Percentiles rank a stretch among this genome's conserved stretches.
Conservation (phyloP, 2,888 invertebrate species). For the Griposia aprilina region DNA sequence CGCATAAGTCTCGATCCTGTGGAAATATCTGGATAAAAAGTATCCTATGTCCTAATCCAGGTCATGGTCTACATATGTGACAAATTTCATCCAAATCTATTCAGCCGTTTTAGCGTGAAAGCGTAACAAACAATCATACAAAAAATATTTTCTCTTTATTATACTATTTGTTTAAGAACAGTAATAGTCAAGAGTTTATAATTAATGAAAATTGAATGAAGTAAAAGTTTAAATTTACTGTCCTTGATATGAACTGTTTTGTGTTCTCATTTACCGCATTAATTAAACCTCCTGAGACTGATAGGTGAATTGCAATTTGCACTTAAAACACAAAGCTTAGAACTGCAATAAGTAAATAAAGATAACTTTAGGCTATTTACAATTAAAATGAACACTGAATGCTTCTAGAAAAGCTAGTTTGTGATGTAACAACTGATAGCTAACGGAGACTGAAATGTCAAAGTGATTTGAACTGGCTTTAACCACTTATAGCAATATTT, state of each 20-base stretch:
- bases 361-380: conserved; percentile 7
- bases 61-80: too few species aligned
- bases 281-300: background rate
- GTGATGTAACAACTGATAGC: conserved; percentile 29
- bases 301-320: background rate
- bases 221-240: background rate
- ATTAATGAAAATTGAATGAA: background rate
- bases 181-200: background rate
- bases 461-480: conserved; percentile 27
- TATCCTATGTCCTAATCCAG: too few species aligned
- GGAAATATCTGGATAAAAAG: too few species aligned
- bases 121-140: too few species aligned
- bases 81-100: too few species aligned
- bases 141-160: too few species aligned
- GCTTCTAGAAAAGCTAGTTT: conserved; percentile 38
- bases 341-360: conserved; percentile 13
- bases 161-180: background rate
- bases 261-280: background rate
- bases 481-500: conserved; percentile 6
- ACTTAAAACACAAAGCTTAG: background rate
- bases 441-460: conserved; percentile 16
- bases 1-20: too few species aligned
- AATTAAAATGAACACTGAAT: conserved; percentile 19
- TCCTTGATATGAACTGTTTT: background rate
- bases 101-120: too few species aligned